Evolutionary conservation across 2,797 vertebrate genomes (phyloP).

Genomic region (Sciurus vulgaris): DNA sequence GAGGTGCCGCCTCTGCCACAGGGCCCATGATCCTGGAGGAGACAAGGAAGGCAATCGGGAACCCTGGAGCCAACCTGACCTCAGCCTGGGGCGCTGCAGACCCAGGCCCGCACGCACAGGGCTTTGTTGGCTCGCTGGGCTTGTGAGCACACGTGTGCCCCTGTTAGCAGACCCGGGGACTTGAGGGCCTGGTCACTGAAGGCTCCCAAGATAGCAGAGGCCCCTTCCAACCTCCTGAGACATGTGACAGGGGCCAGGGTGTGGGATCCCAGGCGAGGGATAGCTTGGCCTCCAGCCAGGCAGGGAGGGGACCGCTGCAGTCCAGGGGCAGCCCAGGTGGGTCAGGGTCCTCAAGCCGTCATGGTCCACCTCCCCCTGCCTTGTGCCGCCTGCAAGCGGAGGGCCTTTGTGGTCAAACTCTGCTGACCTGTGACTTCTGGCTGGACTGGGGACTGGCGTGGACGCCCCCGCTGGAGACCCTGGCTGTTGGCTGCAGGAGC

Average conservation of each 20-base stretch:
- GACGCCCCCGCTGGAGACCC: background rate
- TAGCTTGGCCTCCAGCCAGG: background rate
- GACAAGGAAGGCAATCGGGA: background rate
- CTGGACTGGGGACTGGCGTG: background rate
- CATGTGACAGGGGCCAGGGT: background rate
- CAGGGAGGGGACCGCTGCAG: background rate
- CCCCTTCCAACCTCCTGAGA: rapidly evolving
- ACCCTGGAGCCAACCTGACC: no score
- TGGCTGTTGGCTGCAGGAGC: background rate
- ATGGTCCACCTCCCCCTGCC: rapidly evolving
- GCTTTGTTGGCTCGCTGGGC: background rate
- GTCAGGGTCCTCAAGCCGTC: no score
- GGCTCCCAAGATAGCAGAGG: rapidly evolving
- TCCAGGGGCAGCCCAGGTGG: no score
- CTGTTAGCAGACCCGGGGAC: background rate
- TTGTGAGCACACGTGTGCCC: no score
- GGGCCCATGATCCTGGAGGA: no score
- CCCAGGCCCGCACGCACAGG: rapidly evolving
- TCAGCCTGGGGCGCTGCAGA: background rate
- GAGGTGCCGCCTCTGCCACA: background rate
- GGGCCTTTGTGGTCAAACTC: background rate
- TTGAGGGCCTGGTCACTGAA: rapidly evolving
- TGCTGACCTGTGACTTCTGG: background rate
- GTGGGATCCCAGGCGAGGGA: background rate
- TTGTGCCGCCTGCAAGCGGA: background rate